Percentiles rank a stretch among this genome's conserved stretches.
Evolutionary conservation across 2,113 vertebrate genomes (phyloP).

Genomic region (Tachuris rubrigastra): DNA sequence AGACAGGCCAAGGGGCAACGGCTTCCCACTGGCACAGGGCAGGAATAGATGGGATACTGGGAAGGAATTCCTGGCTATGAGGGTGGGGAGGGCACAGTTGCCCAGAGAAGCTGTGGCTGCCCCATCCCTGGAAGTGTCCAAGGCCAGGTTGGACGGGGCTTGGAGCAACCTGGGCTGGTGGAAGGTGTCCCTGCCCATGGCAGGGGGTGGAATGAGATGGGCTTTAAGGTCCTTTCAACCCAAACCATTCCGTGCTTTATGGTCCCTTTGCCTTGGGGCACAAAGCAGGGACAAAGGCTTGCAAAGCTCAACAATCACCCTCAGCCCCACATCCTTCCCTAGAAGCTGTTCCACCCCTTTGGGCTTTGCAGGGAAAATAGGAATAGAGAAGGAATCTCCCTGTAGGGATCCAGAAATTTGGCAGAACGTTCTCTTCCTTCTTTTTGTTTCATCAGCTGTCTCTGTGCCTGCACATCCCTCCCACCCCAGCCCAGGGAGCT

Average conservation of each 20-base stretch:
- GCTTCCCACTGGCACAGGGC: background rate
- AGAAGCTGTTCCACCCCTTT: background rate
- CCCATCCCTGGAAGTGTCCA: background rate
- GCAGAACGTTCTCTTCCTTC: background rate
- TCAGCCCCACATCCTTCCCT: background rate
- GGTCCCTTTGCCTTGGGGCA: background rate
- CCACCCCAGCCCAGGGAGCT: background rate
- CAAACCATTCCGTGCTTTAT: background rate
- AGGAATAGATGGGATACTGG: background rate
- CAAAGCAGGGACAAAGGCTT: background rate
- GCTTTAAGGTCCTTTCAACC: accelerated
- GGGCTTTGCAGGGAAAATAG: background rate
- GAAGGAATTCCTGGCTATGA: background rate
- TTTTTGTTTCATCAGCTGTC: background rate
- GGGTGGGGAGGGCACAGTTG: background rate
- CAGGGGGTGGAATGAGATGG: accelerated
- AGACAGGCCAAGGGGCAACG: background rate
- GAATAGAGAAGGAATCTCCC: background rate
- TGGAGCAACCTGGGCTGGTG: accelerated
- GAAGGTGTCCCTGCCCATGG: background rate
- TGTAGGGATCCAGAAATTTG: background rate
- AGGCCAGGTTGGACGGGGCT: accelerated
- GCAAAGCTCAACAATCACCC: background rate
- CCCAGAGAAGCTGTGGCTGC: background rate
- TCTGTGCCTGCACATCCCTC: background rate